phyloP scores from a whole-genome alignment of 2,888 invertebrate species.

The Cantharis nigra region DNA sequence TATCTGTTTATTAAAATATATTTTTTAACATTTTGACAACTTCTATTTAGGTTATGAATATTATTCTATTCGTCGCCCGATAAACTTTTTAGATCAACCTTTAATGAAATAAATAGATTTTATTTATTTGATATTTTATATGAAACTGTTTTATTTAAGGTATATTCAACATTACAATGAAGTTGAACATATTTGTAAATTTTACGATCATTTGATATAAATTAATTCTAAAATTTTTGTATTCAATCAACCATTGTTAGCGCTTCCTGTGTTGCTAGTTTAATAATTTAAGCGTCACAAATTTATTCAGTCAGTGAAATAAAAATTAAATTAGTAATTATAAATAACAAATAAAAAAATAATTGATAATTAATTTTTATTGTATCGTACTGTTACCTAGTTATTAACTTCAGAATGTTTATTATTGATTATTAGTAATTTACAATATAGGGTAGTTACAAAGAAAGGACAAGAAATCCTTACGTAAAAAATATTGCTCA shows the following conservation, averaged over 20 bases:
- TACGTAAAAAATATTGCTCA: too few species aligned
- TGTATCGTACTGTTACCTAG: neutral
- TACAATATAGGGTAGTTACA: too few species aligned
- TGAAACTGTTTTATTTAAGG: neutral
- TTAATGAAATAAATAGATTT: too few species aligned
- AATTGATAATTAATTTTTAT: neutral
- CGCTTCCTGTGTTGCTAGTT: neutral
- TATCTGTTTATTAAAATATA: too few species aligned
- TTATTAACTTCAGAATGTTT: neutral
- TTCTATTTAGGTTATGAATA: too few species aligned
- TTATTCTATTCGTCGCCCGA: too few species aligned
- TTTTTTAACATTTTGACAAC: too few species aligned
- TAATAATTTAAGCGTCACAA: neutral
- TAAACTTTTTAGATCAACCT: too few species aligned
- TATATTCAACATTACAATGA: neutral
- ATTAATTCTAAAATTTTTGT: neutral
- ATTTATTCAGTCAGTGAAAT: neutral
- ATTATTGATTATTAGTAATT: too few species aligned
- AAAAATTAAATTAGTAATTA: neutral
- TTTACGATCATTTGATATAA: neutral
- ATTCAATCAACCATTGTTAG: neutral
- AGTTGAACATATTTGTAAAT: neutral
- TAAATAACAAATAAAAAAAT: neutral
- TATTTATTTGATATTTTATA: too few species aligned
- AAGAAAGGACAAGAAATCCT: too few species aligned